Conservation (phyloP, 2,113 vertebrate species). For the Lophura nycthemera region DNA sequence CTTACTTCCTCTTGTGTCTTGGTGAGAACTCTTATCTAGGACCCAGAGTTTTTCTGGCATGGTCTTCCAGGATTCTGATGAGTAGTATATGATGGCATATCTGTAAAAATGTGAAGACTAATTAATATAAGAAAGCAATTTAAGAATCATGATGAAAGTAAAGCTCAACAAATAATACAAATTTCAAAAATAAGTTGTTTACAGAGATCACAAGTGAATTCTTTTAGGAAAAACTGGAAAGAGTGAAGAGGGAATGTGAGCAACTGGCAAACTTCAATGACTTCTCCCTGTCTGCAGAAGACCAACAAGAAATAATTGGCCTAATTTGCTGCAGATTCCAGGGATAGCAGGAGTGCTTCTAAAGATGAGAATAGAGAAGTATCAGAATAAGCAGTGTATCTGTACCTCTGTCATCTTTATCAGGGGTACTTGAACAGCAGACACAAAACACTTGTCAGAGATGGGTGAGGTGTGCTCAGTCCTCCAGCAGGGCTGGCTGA, state of each 20-base stretch:
- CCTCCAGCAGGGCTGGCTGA: background rate
- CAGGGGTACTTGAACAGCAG: background rate
- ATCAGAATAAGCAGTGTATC: background rate
- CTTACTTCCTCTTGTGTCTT: background rate
- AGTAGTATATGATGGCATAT: background rate
- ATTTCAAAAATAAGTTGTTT: background rate
- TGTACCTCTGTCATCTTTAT: background rate
- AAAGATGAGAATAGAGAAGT: background rate
- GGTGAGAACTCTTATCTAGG: background rate
- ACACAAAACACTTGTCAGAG: background rate
- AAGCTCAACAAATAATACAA: background rate
- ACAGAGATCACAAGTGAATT: background rate
- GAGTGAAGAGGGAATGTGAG: background rate
- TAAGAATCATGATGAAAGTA: background rate
- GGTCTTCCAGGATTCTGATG: background rate
- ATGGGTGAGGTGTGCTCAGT: background rate
- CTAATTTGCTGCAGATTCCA: background rate
- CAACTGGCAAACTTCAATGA: background rate
- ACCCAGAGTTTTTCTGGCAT: background rate
- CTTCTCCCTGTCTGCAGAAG: background rate
- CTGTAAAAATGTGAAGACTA: background rate
- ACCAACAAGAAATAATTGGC: background rate
- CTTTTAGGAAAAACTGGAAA: background rate
- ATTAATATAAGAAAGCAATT: background rate
- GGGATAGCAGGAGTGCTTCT: background rate